Evolutionary conservation across 2,888 invertebrate species (phyloP).

Genomic region (Habroteleia sp.): DNA sequence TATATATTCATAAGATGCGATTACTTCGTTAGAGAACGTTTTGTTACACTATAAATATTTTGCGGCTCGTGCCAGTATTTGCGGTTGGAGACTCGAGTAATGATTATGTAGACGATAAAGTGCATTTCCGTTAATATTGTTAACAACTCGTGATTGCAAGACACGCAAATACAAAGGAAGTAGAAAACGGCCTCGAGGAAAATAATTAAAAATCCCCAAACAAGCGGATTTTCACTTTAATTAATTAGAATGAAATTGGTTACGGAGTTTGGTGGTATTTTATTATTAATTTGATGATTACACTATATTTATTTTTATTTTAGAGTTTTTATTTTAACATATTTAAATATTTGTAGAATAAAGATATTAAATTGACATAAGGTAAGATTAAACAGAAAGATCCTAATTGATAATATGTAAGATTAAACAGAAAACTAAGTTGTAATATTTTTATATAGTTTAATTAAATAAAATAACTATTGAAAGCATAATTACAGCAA

Average conservation of each 20-base stretch:
- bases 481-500: too few relatives aligned
- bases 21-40: constrained; percentile 74
- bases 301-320: too few relatives aligned
- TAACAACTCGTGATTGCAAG: constrained; percentile 45
- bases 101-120: constrained; percentile 63
- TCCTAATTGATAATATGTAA: too few relatives aligned
- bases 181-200: constrained; percentile 23
- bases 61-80: constrained; percentile 63
- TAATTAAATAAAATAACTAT: too few relatives aligned
- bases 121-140: constrained; percentile 60
- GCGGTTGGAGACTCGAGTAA: constrained; percentile 65
- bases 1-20: constrained; percentile 37
- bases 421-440: too few relatives aligned
- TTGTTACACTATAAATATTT: constrained; percentile 75
- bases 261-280: not conserved
- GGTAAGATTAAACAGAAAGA: too few relatives aligned
- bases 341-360: too few relatives aligned
- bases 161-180: constrained; percentile 23
- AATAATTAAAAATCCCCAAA: constrained; percentile 31
- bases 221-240: constrained; percentile 9
- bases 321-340: too few relatives aligned
- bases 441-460: too few relatives aligned
- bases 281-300: too few relatives aligned
- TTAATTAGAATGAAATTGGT: constrained; percentile 13
- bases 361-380: too few relatives aligned